Conservation (phyloP, 2,888 invertebrate genomes). For the Sturmia bella region DNA sequence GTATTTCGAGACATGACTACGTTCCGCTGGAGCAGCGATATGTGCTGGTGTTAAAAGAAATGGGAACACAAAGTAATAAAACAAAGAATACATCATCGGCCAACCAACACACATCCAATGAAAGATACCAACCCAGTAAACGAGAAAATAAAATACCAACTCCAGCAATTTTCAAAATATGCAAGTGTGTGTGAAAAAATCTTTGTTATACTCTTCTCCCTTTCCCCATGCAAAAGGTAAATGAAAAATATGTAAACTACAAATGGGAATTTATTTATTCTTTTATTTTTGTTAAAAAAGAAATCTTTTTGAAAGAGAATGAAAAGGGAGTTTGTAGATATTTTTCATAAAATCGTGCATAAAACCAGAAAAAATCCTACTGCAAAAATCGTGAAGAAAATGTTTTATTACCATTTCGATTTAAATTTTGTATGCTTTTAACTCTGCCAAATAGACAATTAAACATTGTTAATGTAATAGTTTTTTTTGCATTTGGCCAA, state of each 20-base stretch:
- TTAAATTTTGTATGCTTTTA: not conserved
- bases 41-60: no score
- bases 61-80: not conserved
- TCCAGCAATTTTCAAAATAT: slow-evolving; percentile 32
- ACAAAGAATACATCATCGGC: no score
- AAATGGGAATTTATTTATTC: not conserved
- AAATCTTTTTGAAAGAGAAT: not conserved
- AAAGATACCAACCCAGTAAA: not conserved
- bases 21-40: no score
- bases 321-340: slow-evolving; percentile 4
- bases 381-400: no score
- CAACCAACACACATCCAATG: no score
- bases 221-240: slow-evolving; percentile 9
- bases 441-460: no score
- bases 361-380: slow-evolving; percentile 4
- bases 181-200: not conserved
- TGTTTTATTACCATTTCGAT: not conserved
- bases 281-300: not conserved
- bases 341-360: not conserved
- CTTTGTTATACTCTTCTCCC: not conserved
- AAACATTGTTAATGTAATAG: not conserved
- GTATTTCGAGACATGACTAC: no score
- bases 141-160: slow-evolving; percentile 36
- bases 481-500: slow-evolving; percentile 3
- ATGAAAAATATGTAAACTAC: slow-evolving; percentile 13